These are phyloP conservation scores for Oreochromis niloticus DNA, from an alignment of 2,113 vertebrate species.

Conservation along the genomic window DNA sequence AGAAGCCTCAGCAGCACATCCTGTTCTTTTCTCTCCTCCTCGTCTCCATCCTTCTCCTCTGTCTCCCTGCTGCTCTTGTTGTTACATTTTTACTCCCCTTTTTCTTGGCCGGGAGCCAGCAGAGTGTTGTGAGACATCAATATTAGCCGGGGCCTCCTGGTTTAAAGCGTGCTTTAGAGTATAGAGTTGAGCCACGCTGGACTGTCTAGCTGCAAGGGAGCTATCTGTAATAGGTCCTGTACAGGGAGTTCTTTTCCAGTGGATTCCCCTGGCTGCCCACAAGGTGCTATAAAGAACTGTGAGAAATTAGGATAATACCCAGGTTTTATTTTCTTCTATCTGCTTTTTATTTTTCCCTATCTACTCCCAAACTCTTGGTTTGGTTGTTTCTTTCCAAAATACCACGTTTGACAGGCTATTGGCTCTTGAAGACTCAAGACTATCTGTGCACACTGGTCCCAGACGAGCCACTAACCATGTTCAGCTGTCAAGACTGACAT, in stretches of 20 bases:
- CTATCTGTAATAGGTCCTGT: slow-evolving; percentile 20
- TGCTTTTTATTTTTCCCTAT: not conserved
- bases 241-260: slow-evolving; percentile 12
- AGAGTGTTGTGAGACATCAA: slow-evolving; percentile 32
- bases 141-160: slow-evolving; percentile 17
- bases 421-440: not conserved
- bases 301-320: slow-evolving; percentile 12
- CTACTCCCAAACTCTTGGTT: not conserved
- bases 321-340: not conserved
- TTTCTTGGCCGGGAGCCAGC: slow-evolving; percentile 21
- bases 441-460: slow-evolving; percentile 4
- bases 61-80: not conserved
- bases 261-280: slow-evolving; percentile 20
- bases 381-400: not conserved
- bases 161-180: slow-evolving; percentile 36
- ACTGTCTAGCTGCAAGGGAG: slow-evolving; percentile 26
- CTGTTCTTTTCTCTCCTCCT: slow-evolving; percentile 60
- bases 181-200: not conserved
- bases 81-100: slow-evolving; percentile 5
- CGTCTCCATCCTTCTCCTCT: not conserved
- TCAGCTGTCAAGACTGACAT: slow-evolving; percentile 12
- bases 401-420: not conserved
- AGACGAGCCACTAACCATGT: not conserved
- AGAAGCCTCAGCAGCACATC: not conserved
- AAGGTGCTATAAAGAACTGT: slow-evolving; percentile 30